phyloP scores from a whole-genome alignment of 2,888 invertebrate species.

The Drosophila algonquin region DNA sequence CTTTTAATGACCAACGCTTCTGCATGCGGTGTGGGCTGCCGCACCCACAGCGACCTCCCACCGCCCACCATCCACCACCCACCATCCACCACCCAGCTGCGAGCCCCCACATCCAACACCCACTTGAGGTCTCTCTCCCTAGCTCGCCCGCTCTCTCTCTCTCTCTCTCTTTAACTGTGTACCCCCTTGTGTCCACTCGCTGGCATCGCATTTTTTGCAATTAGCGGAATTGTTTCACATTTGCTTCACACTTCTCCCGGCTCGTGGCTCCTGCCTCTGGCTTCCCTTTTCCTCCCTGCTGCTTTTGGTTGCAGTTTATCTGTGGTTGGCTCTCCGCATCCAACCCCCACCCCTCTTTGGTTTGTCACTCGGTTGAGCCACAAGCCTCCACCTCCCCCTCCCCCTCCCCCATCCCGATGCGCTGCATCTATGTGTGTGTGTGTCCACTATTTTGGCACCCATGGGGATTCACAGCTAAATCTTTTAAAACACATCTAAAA shows the following conservation, averaged over 20 bases:
- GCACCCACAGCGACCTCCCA: neutral
- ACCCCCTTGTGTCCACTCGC: slow-evolving; percentile 9
- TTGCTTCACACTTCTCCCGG: slow-evolving; percentile 46
- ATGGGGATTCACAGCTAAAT: slow-evolving; percentile 64
- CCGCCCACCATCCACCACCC: neutral
- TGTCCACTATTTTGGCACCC: slow-evolving; percentile 67
- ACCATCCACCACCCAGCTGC: neutral
- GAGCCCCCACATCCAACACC: neutral
- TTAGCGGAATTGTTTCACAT: slow-evolving; percentile 77
- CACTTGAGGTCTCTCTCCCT: neutral
- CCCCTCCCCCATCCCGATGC: neutral
- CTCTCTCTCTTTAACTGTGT: neutral
- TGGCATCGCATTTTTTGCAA: slow-evolving; percentile 66
- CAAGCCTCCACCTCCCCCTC: neutral
- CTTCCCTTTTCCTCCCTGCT: neutral
- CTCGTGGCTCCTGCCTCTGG: neutral
- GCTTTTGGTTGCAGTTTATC: slow-evolving; percentile 63
- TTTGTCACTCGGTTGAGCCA: slow-evolving; percentile 52
- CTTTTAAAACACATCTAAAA: slow-evolving; percentile 73
- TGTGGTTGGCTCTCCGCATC: slow-evolving; percentile 47
- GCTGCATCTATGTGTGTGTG: slow-evolving; percentile 27
- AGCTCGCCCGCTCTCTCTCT: neutral
- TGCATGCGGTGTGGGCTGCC: slow-evolving; percentile 15
- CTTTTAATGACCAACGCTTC: slow-evolving; percentile 34
- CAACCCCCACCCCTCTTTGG: slow-evolving; percentile 17